Base-by-base conservation (phyloP, 53 echinoderm and acorn worm species). In the Echinometra lucunter region DNA sequence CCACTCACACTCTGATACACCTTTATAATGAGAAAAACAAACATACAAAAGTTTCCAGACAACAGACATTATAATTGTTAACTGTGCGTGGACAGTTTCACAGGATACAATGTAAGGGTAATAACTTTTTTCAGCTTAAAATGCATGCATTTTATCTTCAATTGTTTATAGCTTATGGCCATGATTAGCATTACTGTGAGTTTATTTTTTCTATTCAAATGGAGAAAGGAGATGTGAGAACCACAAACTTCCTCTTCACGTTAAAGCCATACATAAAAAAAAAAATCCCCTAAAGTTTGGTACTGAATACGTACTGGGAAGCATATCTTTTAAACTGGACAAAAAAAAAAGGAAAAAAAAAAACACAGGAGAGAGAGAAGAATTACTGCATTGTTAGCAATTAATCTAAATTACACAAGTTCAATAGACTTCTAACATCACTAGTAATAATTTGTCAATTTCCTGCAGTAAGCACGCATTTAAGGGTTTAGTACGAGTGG, bases 1-100 rank as follows among this genome's bases (percentile, higher is more conserved):
- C 69, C 10, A 69, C 38, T 78, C 78, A 78, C 42, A 42, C 38
- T 0, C 30, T 19, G 5, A 66, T 66, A 69, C 30, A n/a, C n/a
- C n/a, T n/a, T n/a, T n/a, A n/a, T n/a, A n/a, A n/a, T 21, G 13
- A 30, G 11, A 69, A 78, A 5, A 78, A 78, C 21, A 19, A 78
- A 78, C 19, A 7, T 42, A 78, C 42, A 78, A 18, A 1, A 78
- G 45, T 70, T 70, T 93, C 81, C 93, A 93, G 93, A 93, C 93
- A 93, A 93, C 93, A 93, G 93, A 93, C 93, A 93, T 75, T 93
- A 93, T 93, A 93, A 93, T 93, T 93, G 81, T 93, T 93, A 30
- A 93, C 93, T 93, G 93, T 93, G 93, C 81, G 81, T 45, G 57
- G 82, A 93, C 93, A 93, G 93, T 93, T 93, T 56, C 57, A 80